Conservation (phyloP, 2,888 invertebrate species). For the Polyommatus iphigenia region DNA sequence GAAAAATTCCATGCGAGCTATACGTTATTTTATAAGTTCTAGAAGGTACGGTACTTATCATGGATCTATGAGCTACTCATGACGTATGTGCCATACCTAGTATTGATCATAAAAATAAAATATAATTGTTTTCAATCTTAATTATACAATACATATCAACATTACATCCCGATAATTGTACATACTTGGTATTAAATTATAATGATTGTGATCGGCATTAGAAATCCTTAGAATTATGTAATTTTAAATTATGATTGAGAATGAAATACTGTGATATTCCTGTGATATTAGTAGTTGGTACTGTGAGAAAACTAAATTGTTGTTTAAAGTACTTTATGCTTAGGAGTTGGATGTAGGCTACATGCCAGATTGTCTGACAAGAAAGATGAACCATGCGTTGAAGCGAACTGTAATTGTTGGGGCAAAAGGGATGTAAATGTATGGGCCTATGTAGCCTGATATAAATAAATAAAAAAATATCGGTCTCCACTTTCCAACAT, state of each 20-base stretch:
- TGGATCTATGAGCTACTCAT: not conserved
- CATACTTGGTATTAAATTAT: not conserved
- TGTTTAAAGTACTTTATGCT: too few species aligned
- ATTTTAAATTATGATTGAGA: not conserved
- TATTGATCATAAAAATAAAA: not conserved
- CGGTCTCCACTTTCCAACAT: too few species aligned
- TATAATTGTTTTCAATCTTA: not conserved
- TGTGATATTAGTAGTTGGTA: too few species aligned
- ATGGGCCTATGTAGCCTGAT: too few species aligned
- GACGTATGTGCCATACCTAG: not conserved
- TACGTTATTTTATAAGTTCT: not conserved
- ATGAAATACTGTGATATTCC: too few species aligned
- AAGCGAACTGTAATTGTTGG: too few species aligned
- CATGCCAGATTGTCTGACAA: too few species aligned
- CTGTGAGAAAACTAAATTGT: too few species aligned
- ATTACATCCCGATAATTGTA: not conserved
- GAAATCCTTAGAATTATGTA: not conserved
- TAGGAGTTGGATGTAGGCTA: too few species aligned
- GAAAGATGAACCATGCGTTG: too few species aligned
- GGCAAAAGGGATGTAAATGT: too few species aligned
- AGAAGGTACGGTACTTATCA: not conserved
- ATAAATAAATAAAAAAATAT: too few species aligned
- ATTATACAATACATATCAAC: conserved; percentile 7
- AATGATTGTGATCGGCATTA: not conserved
- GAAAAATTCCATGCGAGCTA: not conserved